Evolutionary conservation across 2,113 vertebrate genomes (phyloP).

Genomic region (Neoarius graeffei): DNA sequence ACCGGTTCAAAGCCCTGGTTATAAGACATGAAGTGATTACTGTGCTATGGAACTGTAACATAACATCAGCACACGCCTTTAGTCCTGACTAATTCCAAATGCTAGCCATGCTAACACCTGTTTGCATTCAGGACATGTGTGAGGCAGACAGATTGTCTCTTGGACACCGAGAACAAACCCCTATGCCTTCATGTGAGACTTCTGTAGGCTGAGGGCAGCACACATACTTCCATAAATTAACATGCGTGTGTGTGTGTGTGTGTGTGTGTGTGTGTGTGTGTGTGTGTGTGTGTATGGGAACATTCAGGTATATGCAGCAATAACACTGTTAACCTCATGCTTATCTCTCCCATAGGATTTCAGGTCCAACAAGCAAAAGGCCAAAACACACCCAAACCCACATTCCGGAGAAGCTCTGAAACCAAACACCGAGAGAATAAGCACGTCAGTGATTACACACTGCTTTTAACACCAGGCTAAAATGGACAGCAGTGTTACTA

Average conservation of each 20-base stretch:
- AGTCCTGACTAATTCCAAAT: not conserved
- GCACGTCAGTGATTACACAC: conserved; percentile 34
- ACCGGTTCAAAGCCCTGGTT: too few relatives aligned
- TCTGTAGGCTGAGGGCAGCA: not conserved
- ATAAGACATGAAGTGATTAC: not conserved
- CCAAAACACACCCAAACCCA: conserved; percentile 38
- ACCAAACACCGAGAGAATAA: conserved; percentile 26
- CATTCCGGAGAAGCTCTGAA: conserved; percentile 27
- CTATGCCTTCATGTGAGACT: not conserved
- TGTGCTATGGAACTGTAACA: too few relatives aligned
- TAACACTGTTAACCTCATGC: conserved; percentile 13
- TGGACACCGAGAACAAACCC: conserved; percentile 26
- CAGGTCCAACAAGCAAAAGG: conserved; percentile 29
- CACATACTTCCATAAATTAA: not conserved
- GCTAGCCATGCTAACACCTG: not conserved
- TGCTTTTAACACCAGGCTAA: not conserved
- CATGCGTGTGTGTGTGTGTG: not conserved
- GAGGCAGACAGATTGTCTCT: not conserved
- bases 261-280: not conserved
- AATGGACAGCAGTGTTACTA: not conserved
- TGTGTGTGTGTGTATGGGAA: not conserved
- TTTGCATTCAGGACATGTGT: not conserved
- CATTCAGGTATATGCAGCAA: conserved; percentile 8
- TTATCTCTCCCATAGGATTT: conserved; percentile 33
- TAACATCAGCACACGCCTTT: not conserved